Evolutionary conservation across 2,797 vertebrate species (phyloP).

Genomic region (Malurus splendens): DNA sequence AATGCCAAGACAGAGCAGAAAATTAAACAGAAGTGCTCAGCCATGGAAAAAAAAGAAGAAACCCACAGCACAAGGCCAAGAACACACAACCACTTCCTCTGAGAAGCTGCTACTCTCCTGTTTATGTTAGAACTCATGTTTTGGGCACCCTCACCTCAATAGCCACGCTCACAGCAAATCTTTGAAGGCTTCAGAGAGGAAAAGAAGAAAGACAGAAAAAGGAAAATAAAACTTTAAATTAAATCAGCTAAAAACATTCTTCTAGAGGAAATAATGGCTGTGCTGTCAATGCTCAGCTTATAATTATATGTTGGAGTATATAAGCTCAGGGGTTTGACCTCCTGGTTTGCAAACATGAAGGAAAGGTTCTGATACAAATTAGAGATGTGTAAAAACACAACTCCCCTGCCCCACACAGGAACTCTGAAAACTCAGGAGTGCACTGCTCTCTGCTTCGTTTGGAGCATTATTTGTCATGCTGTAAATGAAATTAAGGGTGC

Average conservation of each 20-base stretch:
- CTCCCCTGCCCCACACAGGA: neutral
- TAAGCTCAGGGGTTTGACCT: neutral
- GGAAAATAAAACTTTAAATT: neutral
- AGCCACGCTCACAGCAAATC: neutral
- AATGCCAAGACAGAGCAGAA: neutral
- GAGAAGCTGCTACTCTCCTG: constrained; percentile 5
- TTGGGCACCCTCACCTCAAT: neutral
- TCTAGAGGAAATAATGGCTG: neutral
- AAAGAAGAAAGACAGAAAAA: neutral
- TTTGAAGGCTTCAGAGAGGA: neutral
- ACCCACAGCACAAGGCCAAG: constrained; percentile 13
- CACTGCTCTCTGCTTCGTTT: neutral
- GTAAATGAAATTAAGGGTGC: neutral
- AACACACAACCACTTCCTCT: constrained; percentile 53
- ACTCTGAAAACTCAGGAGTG: neutral
- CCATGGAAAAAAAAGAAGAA: constrained; percentile 38
- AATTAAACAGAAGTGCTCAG: neutral
- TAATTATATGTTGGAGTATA: neutral
- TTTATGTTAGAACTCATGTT: neutral
- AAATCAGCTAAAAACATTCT: neutral
- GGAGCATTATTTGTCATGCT: accelerated
- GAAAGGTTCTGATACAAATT: neutral
- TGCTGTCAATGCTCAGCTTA: neutral
- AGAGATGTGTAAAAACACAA: neutral
- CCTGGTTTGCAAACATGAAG: neutral